Conservation (phyloP, 92 coral and sea anemone genomes). For the Zoanthus sansibaricus region DNA sequence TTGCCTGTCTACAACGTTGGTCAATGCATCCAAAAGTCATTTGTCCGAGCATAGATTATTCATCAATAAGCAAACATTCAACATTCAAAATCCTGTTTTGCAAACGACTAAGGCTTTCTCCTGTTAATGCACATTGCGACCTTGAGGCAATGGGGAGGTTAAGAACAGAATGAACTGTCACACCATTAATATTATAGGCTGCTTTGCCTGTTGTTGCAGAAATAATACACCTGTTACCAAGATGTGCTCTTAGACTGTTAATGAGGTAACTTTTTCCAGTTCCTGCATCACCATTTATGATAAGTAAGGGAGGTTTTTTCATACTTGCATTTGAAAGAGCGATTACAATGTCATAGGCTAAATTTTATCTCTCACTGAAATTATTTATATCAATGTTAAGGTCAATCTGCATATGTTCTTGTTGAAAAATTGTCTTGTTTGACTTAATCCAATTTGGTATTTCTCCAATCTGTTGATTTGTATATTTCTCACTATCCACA, state of each 20-base stretch:
- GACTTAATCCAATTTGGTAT: background rate
- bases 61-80: too few species aligned
- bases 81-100: too few species aligned
- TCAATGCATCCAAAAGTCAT: background rate
- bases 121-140: too few species aligned
- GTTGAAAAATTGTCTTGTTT: background rate
- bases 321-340: background rate
- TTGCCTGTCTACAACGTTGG: constrained; percentile 11
- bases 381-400: background rate
- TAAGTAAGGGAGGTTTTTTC: background rate
- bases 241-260: too few species aligned
- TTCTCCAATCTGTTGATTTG: background rate
- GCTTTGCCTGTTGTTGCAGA: too few species aligned
- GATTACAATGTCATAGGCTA: background rate
- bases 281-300: background rate
- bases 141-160: too few species aligned
- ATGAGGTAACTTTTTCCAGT: too few species aligned
- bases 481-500: background rate
- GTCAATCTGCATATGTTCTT: background rate
- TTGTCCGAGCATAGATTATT: background rate
- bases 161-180: too few species aligned
- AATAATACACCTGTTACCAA: too few species aligned
- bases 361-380: background rate
- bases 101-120: too few species aligned
- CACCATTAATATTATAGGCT: too few species aligned